These are phyloP conservation scores for Pogoniulus pusillus DNA, from an alignment of 2,797 vertebrate species.

Conservation along the genomic window DNA sequence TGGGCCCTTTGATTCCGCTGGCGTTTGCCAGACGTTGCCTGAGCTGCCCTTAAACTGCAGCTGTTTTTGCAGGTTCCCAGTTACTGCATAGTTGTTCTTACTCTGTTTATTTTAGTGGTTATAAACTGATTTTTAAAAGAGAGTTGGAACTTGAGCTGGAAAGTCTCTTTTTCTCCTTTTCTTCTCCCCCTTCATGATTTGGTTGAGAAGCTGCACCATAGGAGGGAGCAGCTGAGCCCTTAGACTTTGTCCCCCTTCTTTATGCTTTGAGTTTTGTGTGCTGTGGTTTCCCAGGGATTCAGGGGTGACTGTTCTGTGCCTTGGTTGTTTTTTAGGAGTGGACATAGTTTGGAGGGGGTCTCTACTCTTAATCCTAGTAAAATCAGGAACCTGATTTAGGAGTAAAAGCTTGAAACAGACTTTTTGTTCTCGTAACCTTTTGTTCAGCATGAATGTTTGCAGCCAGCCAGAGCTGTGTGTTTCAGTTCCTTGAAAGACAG, in stretches of 20 bases:
- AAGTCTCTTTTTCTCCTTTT: constrained; percentile 15
- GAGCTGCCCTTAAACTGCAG: constrained; percentile 28
- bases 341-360: not conserved
- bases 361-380: not conserved
- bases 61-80: constrained; percentile 61
- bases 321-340: not conserved
- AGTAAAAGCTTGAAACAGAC: not conserved
- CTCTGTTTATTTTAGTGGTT: constrained; percentile 58
- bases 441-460: constrained; percentile 19
- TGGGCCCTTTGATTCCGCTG: not conserved
- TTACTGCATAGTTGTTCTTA: constrained; percentile 56
- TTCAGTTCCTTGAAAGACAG: not conserved
- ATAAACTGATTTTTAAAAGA: constrained; percentile 61
- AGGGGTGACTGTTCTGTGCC: not conserved
- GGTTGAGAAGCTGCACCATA: constrained; percentile 6
- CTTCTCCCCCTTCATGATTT: constrained; percentile 2
- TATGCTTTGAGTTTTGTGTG: not conserved
- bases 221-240: not conserved
- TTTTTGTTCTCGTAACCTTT: not conserved
- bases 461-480: not conserved
- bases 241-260: not conserved
- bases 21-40: not conserved
- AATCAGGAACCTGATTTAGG: not conserved
- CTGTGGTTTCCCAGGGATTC: not conserved
- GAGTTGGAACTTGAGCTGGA: constrained; percentile 43